Conservation (phyloP, 1,140 invertebrate genomes). For the Cherax destructor region DNA sequence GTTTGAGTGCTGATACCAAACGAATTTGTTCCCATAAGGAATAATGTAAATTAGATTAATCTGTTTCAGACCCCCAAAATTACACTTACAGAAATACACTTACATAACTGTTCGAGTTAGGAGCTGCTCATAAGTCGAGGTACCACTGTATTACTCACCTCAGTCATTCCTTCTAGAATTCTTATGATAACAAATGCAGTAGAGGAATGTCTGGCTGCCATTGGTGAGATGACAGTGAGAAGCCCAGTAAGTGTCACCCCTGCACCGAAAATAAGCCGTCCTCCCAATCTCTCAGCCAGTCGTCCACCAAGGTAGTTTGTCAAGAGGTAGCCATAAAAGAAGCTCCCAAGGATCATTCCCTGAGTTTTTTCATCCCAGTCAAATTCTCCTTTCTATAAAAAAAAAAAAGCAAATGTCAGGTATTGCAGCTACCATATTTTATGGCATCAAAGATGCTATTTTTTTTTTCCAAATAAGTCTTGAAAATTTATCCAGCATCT, state of each 20-base stretch:
- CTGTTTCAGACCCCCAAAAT: too few species aligned
- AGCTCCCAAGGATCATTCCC: slow-evolving; percentile 59
- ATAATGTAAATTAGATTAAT: too few species aligned
- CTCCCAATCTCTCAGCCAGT: slow-evolving; percentile 85
- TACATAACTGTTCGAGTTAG: too few species aligned
- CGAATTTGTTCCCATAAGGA: too few species aligned
- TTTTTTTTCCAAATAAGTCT: too few species aligned
- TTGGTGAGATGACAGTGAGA: slow-evolving; percentile 88
- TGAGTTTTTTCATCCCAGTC: slow-evolving; percentile 74
- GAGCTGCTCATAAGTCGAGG: too few species aligned
- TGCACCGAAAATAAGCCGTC: slow-evolving; percentile 89
- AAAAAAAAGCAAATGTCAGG: background rate
- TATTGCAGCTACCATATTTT: too few species aligned
- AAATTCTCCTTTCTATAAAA: slow-evolving; percentile 48
- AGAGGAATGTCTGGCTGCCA: slow-evolving; percentile 78
- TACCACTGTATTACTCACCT: slow-evolving; percentile 54
- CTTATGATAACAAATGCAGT: slow-evolving; percentile 73
- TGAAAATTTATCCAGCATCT: too few species aligned
- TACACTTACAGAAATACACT: too few species aligned
- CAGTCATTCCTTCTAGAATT: slow-evolving; percentile 73
- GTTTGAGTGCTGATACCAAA: too few species aligned
- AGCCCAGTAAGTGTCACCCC: slow-evolving; percentile 88
- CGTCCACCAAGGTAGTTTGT: slow-evolving; percentile 86
- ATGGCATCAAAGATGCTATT: too few species aligned
- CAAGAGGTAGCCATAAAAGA: slow-evolving; percentile 68